Conservation (phyloP, 1,140 invertebrate genomes). For the Galleria mellonella region DNA sequence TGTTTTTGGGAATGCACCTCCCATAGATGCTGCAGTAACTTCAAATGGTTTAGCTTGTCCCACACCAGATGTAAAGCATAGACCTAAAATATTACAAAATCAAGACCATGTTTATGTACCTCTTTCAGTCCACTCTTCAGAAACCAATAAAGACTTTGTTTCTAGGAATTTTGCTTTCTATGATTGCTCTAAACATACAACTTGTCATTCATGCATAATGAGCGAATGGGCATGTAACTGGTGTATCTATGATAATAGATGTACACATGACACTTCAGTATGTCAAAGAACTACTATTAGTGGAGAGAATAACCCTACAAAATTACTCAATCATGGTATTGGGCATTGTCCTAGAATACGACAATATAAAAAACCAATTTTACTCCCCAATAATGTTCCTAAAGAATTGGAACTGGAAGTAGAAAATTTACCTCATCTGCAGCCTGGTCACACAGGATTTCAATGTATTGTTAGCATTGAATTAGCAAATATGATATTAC, state of each 20-base stretch:
- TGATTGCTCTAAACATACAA: constrained; percentile 92
- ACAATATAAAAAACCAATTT: constrained; percentile 77
- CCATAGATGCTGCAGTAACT: constrained; percentile 90
- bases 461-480: constrained; percentile 94
- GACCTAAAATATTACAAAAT: constrained; percentile 86
- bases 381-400: constrained; percentile 90
- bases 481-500: constrained; percentile 90
- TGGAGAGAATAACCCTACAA: constrained; percentile 86
- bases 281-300: constrained; percentile 90
- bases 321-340: constrained; percentile 82
- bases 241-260: constrained; percentile 97
- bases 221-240: constrained; percentile 95
- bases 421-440: constrained; percentile 91
- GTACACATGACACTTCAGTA: constrained; percentile 88
- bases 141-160: constrained; percentile 97
- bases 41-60: constrained; percentile 87
- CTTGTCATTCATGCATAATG: constrained; percentile 89
- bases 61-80: constrained; percentile 84
- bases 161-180: constrained; percentile 95
- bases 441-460: constrained; percentile 89
- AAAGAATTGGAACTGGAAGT: constrained; percentile 92
- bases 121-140: constrained; percentile 92
- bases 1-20: constrained; percentile 90
- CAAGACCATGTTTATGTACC: constrained; percentile 93
- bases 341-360: constrained; percentile 89